A percentile compares a stretch with the other conserved stretches of the same genome.
phyloP scores from a whole-genome alignment of 92 coral and sea anemone species.

The Blastomussa wellsi region DNA sequence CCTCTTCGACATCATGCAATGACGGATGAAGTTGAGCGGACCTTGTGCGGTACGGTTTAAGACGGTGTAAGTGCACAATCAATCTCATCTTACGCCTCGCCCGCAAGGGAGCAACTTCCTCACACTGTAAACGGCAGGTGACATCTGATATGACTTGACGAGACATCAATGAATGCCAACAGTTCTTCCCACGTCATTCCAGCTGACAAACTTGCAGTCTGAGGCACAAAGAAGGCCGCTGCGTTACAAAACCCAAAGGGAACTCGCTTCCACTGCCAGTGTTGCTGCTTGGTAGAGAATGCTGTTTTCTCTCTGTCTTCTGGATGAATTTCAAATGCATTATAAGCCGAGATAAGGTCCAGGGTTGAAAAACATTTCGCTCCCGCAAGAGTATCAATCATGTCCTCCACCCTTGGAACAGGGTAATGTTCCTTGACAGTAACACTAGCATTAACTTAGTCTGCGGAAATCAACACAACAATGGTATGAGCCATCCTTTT shows the following conservation, averaged over 20 bases:
- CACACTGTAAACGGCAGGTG: conserved; percentile 42
- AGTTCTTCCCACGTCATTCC: conserved; percentile 22
- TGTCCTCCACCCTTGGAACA: conserved; percentile 49
- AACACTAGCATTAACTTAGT: conserved; percentile 37
- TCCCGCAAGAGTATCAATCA: conserved; percentile 50
- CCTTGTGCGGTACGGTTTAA: too few relatives aligned
- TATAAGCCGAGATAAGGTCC: conserved; percentile 44
- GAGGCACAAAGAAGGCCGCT: conserved; percentile 33
- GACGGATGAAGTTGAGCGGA: too few relatives aligned
- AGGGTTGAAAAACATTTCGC: conserved; percentile 40
- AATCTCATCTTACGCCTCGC: conserved; percentile 6
- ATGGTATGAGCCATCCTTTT: conserved; percentile 22
- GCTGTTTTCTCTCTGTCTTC: conserved; percentile 36
- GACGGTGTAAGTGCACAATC: conserved; percentile 36
- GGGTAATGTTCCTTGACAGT: conserved; percentile 56
- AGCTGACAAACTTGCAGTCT: conserved; percentile 31
- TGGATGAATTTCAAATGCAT: conserved; percentile 33
- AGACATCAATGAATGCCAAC: conserved; percentile 46
- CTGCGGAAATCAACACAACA: conserved; percentile 54
- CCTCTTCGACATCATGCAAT: too few relatives aligned
- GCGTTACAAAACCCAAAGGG: conserved; percentile 50
- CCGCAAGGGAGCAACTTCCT: conserved; percentile 4
- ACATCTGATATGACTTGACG: conserved; percentile 42
- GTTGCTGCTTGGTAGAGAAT: conserved; percentile 49
- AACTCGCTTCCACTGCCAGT: conserved; percentile 43